phyloP scores from a whole-genome alignment of 2,888 invertebrate species.

The Orthosia gothica region DNA sequence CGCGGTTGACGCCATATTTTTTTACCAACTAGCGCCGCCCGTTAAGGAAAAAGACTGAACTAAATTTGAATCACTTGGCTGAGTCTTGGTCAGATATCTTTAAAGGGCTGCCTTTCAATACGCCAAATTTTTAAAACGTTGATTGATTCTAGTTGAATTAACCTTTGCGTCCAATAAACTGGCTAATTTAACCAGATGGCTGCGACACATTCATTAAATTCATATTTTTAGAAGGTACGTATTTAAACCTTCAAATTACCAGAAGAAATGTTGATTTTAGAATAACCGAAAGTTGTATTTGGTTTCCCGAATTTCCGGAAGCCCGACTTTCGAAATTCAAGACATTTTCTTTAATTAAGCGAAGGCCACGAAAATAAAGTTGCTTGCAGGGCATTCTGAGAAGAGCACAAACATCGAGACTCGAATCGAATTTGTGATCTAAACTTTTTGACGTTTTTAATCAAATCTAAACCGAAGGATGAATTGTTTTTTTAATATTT shows the following conservation, averaged over 20 bases:
- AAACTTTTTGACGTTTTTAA: not conserved
- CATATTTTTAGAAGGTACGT: too few species aligned
- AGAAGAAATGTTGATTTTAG: conserved; percentile 9
- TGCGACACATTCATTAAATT: too few species aligned
- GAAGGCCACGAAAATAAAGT: conserved; percentile 14
- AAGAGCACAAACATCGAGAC: conserved; percentile 5
- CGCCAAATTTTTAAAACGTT: too few species aligned
- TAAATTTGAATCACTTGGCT: too few species aligned
- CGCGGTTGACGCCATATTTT: not conserved
- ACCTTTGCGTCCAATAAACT: too few species aligned
- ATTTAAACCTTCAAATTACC: not conserved
- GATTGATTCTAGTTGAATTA: too few species aligned
- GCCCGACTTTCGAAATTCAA: not conserved
- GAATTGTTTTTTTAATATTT: not conserved
- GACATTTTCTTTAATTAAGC: conserved; percentile 32
- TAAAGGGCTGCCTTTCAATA: too few species aligned
- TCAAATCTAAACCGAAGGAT: not conserved
- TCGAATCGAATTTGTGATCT: not conserved
- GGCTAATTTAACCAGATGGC: too few species aligned
- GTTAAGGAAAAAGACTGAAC: too few species aligned
- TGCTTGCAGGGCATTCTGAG: conserved; percentile 17
- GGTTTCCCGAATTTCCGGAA: not conserved
- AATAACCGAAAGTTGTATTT: conserved; percentile 6
- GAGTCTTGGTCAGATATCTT: too few species aligned
- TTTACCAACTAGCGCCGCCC: too few species aligned